These are phyloP conservation scores for Delphinapterus leucas DNA, from an alignment of 2,113 vertebrate genomes.

Conservation along the genomic window DNA sequence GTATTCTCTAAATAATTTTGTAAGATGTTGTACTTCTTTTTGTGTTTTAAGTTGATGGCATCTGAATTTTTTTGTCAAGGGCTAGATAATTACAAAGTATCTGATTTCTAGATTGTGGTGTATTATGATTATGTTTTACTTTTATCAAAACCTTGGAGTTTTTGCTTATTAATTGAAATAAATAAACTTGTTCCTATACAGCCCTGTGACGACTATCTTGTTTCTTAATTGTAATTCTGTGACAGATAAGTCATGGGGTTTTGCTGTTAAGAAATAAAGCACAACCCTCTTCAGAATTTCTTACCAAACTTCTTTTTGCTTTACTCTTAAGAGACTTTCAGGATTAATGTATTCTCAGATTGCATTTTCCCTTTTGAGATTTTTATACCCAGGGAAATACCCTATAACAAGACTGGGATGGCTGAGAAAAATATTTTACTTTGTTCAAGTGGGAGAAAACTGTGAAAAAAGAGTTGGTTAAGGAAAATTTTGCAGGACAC, in stretches of 20 bases:
- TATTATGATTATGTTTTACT: conserved; percentile 5
- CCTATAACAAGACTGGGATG: neutral
- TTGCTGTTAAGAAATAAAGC: neutral
- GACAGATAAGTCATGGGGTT: neutral
- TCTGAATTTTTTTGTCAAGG: neutral
- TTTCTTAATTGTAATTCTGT: conserved; percentile 6
- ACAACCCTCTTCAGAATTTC: neutral
- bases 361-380: neutral
- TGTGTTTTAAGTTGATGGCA: neutral
- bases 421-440: neutral
- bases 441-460: neutral
- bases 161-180: neutral
- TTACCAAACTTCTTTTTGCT: neutral
- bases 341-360: neutral
- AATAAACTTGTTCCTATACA: neutral
- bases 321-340: neutral
- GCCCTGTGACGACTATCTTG: neutral
- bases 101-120: neutral
- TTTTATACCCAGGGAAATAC: neutral
- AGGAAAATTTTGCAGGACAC: neutral
- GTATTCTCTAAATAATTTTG: neutral
- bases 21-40: neutral
- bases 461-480: neutral
- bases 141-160: conserved; percentile 10
- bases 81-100: conserved; percentile 7